These are phyloP conservation scores for Hipparchia semele DNA, from an alignment of 2,888 invertebrate species.

Conservation along the genomic window DNA sequence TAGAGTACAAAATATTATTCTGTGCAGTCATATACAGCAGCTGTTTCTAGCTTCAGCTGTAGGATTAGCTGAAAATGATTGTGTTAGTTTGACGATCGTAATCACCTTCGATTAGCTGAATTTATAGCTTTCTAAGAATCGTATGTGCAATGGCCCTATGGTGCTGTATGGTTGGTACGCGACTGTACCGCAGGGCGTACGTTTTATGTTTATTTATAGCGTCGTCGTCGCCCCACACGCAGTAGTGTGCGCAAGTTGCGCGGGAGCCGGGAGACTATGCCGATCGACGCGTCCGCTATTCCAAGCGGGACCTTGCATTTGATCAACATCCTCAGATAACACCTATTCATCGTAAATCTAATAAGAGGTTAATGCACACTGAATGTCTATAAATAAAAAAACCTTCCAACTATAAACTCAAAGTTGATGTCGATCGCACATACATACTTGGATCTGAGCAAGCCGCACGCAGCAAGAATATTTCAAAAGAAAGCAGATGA, in stretches of 20 bases:
- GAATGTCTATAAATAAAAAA: no score
- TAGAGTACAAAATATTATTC: no score
- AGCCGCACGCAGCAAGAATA: no score
- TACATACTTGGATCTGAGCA: no score
- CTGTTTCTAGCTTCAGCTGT: no score
- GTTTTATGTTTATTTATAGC: slow-evolving; percentile 71
- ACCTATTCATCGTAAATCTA: slow-evolving; percentile 11
- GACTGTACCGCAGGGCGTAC: slow-evolving; percentile 47
- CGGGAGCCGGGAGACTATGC: slow-evolving; percentile 61
- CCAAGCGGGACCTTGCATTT: slow-evolving; percentile 71
- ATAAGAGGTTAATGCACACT: no score
- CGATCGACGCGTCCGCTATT: slow-evolving; percentile 62
- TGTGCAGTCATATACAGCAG: no score
- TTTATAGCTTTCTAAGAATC: not conserved
- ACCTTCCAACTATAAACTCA: not conserved
- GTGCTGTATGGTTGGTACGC: not conserved
- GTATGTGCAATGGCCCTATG: not conserved
- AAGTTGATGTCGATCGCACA: not conserved
- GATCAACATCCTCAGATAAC: slow-evolving; percentile 27
- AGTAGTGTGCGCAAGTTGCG: slow-evolving; percentile 62
- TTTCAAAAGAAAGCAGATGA: no score
- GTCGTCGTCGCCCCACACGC: slow-evolving; percentile 72
- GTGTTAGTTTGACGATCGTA: no score
- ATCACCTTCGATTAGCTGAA: no score
- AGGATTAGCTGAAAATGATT: no score